Evolutionary conservation across 1,140 invertebrate genomes (phyloP), one percentile per base, ranked within the genome.

Genomic region (Nephila pilipes): DNA sequence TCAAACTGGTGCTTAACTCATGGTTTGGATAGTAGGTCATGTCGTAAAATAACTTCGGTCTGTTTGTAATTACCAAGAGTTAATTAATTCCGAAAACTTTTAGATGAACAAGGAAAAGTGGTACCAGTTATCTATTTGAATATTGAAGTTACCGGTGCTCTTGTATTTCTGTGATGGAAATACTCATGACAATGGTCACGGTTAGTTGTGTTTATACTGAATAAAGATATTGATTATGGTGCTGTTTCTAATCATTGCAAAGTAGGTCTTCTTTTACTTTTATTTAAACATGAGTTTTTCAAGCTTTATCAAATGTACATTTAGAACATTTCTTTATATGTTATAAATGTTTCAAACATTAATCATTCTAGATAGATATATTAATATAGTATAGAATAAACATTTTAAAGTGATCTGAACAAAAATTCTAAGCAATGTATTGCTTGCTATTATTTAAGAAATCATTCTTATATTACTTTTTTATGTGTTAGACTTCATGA

Each of bases 71-170:
- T 87, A 87, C 16, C 58, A 10, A 85, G 83, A 57, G 55, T 85
- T 58, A 85, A 85, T 85, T 85, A 85, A 85, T 81, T 81, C 79
- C 79, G 79, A 81, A 81, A 81, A 46, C 79, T 81, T 81, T 81
- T 54, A 38, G 79, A 36, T 6, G 79, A 69, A 69, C 65, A 69
- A 69, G 65, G 65, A 69, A 69, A n/a, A 10, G 25, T 14, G 18
- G 65, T 16, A 32, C 32, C 65, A 18, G 65, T 69, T 69, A 69
- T 69, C 65, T 29, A 69, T 25, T 69, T 32, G 65, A 69, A 25
- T 69, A 69, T 69, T 69, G 32, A 32, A 69, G 65, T 69, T 69
- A 25, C 29, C 65, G 65, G 65, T 29, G 12, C n/a, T 32, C 65
- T 69, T 69, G 65, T 29, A 29, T 69, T 69, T n/a, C 25, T 69